These are phyloP conservation scores for Oryzaephilus surinamensis DNA, from an alignment of 1,140 invertebrate genomes.

Conservation along the genomic window DNA sequence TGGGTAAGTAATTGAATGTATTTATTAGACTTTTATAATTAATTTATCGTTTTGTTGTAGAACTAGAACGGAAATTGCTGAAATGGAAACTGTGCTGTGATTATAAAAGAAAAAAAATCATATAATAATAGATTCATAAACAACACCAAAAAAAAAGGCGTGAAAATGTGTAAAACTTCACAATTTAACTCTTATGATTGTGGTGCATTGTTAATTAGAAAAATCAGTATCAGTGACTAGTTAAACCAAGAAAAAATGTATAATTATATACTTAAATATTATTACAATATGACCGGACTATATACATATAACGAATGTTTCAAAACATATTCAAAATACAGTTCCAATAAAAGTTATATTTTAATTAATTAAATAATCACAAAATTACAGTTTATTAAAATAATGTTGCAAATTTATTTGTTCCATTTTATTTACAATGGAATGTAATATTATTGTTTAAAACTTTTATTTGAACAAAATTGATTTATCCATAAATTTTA, in stretches of 20 bases:
- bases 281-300: too few species aligned
- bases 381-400: background rate
- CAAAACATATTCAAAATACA: slow-evolving; percentile 4
- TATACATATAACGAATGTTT: slow-evolving; percentile 4
- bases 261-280: slow-evolving; percentile 5
- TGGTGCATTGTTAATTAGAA: slow-evolving; percentile 25
- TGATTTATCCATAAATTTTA: background rate
- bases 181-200: slow-evolving; percentile 23
- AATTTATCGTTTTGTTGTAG: slow-evolving; percentile 33
- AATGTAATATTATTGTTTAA: background rate
- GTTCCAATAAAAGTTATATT: slow-evolving; percentile 3
- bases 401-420: background rate
- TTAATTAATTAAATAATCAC: background rate
- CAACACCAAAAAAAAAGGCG: background rate
- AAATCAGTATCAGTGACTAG: slow-evolving; percentile 16
- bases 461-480: too few species aligned
- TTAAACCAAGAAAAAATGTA: slow-evolving; percentile 1
- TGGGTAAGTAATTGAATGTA: slow-evolving; percentile 25
- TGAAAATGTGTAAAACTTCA: background rate
- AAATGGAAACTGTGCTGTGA: slow-evolving; percentile 87
- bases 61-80: slow-evolving; percentile 62
- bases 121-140: background rate
- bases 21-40: background rate
- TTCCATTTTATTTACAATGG: background rate
- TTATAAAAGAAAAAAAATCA: slow-evolving; percentile 21